Percentiles rank a stretch among this genome's conserved stretches.
Evolutionary conservation across 2,113 vertebrate species (phyloP).

Genomic region (Balaeniceps rex): DNA sequence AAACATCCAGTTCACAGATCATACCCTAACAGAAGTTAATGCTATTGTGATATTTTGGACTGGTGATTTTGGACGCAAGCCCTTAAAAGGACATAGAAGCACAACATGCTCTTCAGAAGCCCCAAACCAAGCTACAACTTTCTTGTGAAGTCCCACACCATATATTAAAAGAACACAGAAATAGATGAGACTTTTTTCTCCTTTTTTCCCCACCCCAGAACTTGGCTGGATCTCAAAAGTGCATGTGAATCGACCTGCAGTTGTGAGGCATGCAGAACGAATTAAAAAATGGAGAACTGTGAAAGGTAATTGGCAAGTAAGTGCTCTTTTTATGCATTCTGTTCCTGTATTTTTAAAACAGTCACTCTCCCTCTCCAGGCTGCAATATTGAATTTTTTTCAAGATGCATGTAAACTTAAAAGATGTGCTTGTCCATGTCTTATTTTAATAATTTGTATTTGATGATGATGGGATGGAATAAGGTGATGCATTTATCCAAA

Average conservation of each 20-base stretch:
- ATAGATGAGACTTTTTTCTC: background rate
- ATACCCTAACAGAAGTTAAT: background rate
- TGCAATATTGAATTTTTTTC: conserved; percentile 70
- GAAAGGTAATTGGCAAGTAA: conserved; percentile 92
- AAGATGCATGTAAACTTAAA: conserved; percentile 69
- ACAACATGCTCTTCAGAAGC: background rate
- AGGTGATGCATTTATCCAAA: conserved; percentile 68
- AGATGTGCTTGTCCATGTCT: conserved; percentile 66
- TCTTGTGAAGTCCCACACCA: background rate
- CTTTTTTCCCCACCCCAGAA: conserved; percentile 67
- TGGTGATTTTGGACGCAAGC: background rate
- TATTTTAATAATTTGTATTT: conserved; percentile 77
- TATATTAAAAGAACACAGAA: background rate
- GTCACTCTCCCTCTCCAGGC: conserved; percentile 35
- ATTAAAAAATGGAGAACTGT: conserved; percentile 80
- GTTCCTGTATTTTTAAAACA: background rate
- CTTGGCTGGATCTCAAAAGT: conserved; percentile 85
- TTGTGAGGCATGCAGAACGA: conserved; percentile 83
- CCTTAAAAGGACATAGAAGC: background rate
- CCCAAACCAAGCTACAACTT: background rate
- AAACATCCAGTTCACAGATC: background rate
- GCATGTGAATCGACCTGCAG: conserved; percentile 87
- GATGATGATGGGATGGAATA: conserved; percentile 67
- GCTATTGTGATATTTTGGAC: background rate
- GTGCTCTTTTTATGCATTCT: conserved; percentile 41